Evolutionary conservation across 2,113 vertebrate genomes (phyloP).

Genomic region (Syngnathus scovelli): DNA sequence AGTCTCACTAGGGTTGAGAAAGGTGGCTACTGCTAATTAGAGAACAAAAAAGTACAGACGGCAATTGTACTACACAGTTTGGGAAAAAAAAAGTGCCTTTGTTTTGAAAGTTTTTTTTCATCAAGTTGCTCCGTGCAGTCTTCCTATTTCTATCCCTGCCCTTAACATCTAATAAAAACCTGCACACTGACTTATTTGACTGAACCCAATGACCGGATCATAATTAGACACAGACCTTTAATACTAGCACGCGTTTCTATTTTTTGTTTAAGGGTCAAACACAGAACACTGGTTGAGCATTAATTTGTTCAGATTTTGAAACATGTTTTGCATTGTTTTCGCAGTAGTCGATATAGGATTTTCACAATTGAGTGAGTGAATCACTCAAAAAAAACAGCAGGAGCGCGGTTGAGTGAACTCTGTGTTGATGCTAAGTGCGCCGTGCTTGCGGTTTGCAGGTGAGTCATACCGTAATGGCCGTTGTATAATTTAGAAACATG

Average conservation of each 20-base stretch:
- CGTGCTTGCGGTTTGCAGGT: conserved; percentile 23
- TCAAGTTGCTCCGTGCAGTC: conserved; percentile 4
- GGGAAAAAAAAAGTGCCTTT: conserved; percentile 1
- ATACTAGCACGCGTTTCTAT: conserved; percentile 9
- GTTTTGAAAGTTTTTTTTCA: neutral
- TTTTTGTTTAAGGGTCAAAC: neutral
- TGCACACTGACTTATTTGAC: conserved; percentile 27
- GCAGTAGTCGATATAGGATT: neutral
- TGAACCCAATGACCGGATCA: conserved; percentile 16
- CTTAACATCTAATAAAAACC: conserved; percentile 34
- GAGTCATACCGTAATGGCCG: conserved; percentile 46
- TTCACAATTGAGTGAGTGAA: conserved; percentile 5
- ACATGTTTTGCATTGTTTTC: neutral
- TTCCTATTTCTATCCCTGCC: conserved; percentile 20
- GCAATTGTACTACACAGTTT: neutral
- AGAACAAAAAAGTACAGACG: conserved; percentile 12
- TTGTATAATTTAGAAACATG: conserved; percentile 48
- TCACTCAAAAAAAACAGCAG: conserved; percentile 12
- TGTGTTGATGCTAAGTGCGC: conserved; percentile 9
- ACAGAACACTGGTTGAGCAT: neutral
- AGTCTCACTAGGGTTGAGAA: neutral
- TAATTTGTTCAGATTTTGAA: too few relatives aligned
- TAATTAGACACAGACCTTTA: conserved; percentile 33
- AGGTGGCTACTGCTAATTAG: neutral
- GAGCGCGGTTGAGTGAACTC: conserved; percentile 22